Percentiles rank a stretch among this genome's conserved stretches.
These are phyloP conservation scores for Epizoanthus illoricatus DNA, from an alignment of 92 coral and sea anemone species.

Conservation along the genomic window DNA sequence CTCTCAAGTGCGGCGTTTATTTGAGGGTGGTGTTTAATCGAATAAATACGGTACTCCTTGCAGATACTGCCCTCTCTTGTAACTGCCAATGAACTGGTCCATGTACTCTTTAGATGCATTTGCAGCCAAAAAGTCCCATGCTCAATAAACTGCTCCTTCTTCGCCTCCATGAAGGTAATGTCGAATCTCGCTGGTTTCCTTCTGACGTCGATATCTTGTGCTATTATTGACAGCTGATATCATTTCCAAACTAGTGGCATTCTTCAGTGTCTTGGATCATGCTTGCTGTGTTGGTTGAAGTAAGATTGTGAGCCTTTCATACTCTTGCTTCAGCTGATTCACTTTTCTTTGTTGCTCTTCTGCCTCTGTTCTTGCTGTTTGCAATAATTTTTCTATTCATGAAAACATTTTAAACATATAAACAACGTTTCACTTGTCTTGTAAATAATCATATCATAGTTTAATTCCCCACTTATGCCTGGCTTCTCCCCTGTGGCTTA, in stretches of 20 bases:
- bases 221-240: background rate
- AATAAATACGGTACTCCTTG: too few relatives aligned
- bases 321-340: constrained; percentile 23
- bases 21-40: too few relatives aligned
- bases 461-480: too few relatives aligned
- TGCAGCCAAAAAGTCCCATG: constrained; percentile 64
- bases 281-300: constrained; percentile 35
- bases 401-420: too few relatives aligned
- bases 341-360: too few relatives aligned
- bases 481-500: too few relatives aligned
- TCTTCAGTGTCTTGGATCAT: constrained; percentile 28
- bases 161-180: constrained; percentile 53
- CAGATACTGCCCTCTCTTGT: constrained; percentile 53
- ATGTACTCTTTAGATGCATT: constrained; percentile 37
- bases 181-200: constrained; percentile 5
- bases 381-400: too few relatives aligned
- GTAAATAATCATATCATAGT: too few relatives aligned
- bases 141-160: constrained; percentile 58
- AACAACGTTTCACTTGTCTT: too few relatives aligned
- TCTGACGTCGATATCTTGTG: too few relatives aligned
- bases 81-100: constrained; percentile 52
- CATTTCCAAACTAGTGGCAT: constrained; percentile 47
- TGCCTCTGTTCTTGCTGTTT: too few relatives aligned
- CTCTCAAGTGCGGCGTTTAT: too few relatives aligned
- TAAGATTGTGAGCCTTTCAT: constrained; percentile 18